Evolutionary conservation across 2,797 vertebrate genomes (phyloP).

Genomic region (Phoxinus dragarum): DNA sequence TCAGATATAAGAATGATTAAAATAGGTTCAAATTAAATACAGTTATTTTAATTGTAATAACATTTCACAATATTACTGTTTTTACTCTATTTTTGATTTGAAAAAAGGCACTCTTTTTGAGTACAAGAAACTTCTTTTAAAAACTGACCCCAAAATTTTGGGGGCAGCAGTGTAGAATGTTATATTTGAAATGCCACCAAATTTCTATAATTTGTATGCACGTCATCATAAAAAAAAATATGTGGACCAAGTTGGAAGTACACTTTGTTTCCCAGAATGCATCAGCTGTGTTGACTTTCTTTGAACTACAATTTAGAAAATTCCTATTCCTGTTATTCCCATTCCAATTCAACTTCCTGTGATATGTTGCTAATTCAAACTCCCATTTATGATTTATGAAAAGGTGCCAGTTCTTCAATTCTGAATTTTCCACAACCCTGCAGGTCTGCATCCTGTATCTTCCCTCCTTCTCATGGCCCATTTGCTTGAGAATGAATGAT

Average conservation of each 20-base stretch:
- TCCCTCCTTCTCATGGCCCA: background rate
- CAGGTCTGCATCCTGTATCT: background rate
- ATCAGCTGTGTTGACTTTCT: background rate
- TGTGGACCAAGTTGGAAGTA: background rate
- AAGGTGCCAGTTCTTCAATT: background rate
- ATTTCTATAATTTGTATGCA: background rate
- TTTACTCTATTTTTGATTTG: background rate
- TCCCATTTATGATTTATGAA: background rate
- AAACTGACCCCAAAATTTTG: no score
- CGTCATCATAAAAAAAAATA: background rate
- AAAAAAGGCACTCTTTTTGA: no score
- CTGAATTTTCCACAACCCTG: background rate
- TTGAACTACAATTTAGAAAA: background rate
- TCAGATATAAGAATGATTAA: background rate
- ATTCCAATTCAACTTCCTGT: background rate
- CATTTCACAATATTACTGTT: no score
- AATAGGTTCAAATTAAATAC: no score
- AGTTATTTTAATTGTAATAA: background rate
- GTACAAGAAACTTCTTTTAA: no score
- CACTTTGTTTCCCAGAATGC: background rate
- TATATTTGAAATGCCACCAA: background rate
- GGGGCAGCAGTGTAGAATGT: no score
- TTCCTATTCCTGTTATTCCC: background rate
- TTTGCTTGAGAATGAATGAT: constrained; percentile 28
- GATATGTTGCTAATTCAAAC: background rate